phyloP scores from a whole-genome alignment of 2,113 vertebrate genomes.

The Danionella cerebrum region DNA sequence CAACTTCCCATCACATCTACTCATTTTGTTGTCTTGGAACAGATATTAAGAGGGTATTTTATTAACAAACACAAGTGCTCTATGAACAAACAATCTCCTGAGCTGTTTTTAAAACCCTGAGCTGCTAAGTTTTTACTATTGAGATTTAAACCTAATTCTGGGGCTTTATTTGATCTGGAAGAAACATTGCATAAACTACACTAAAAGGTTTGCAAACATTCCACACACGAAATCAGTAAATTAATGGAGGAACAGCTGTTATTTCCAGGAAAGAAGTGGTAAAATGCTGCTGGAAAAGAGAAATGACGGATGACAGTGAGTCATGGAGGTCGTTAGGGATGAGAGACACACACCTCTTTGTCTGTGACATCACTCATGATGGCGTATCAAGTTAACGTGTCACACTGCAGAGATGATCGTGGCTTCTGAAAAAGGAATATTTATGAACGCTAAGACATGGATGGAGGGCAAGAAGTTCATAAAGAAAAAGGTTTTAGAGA shows the following conservation, averaged over 20 bases:
- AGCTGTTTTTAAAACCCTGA: no score
- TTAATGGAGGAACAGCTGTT: conserved; percentile 4
- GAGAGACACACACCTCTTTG: conserved; percentile 13
- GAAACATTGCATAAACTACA: not conserved
- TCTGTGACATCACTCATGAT: conserved; percentile 16
- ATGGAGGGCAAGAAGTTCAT: not conserved
- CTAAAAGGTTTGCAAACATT: not conserved
- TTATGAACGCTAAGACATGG: not conserved
- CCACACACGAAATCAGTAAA: not conserved
- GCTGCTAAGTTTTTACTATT: no score
- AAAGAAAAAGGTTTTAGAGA: not conserved
- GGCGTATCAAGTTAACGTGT: conserved; percentile 10
- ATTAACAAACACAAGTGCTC: no score
- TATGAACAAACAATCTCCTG: no score
- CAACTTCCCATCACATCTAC: no score
- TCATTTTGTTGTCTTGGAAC: no score
- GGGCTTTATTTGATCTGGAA: conserved; percentile 50
- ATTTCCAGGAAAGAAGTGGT: not conserved
- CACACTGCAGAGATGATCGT: not conserved
- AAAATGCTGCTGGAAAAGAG: not conserved
- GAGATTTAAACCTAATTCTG: conserved; percentile 44
- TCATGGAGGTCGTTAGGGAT: conserved; percentile 7
- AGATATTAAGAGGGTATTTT: no score
- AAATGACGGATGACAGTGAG: not conserved
- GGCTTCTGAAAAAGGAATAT: not conserved